Base-by-base conservation (phyloP, 2,797 vertebrate species). In the Denticeps clupeoides region DNA sequence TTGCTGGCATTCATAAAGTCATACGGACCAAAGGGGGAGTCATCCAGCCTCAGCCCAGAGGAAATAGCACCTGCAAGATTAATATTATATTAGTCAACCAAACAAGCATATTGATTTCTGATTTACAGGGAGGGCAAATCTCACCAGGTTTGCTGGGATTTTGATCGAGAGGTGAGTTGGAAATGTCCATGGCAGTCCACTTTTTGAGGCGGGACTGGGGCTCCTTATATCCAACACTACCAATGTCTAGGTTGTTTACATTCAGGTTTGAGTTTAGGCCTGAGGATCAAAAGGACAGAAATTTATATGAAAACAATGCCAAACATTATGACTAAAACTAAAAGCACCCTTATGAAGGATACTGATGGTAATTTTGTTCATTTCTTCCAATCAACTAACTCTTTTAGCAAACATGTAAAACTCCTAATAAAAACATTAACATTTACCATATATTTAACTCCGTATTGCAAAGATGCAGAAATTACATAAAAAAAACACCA, bases 81-180 rank as follows among this genome's bases (percentile, higher is more conserved):
- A 18, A 2, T 21, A 23, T 3, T 33, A 7, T 35, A 32, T n/a
- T n/a, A 7, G 2, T 7, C 11, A 35, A 22, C 29, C 3, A 40
- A 5, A 13, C 6, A 19, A 2, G 46, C 18, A 19, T 12, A 9
- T 6, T 3, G 10, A 7, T n/a, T 3, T 24, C 26, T 3, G 19
- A 2, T 15, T 8, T 5, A 24, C 55, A 63, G 53, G 70, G 0
- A 31, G 3, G 26, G 40, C 0, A 6, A 9, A 2, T 48, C 53
- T 1, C 82, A 96, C 94, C 94, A 88, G 91, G 78, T 95, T 97
- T 97, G 89, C 90, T 92, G 89, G 87, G 84, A 74, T 89, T 97
- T 70, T 94, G 93, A 82, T 99, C 94, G 63, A 94, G 76, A 55
- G 93, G 87, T 41, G 83, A 78, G 78, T 84, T 89, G 61, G 86